Base-by-base conservation (phyloP, 1,140 invertebrate genomes). In the Antheraea mylitta region DNA sequence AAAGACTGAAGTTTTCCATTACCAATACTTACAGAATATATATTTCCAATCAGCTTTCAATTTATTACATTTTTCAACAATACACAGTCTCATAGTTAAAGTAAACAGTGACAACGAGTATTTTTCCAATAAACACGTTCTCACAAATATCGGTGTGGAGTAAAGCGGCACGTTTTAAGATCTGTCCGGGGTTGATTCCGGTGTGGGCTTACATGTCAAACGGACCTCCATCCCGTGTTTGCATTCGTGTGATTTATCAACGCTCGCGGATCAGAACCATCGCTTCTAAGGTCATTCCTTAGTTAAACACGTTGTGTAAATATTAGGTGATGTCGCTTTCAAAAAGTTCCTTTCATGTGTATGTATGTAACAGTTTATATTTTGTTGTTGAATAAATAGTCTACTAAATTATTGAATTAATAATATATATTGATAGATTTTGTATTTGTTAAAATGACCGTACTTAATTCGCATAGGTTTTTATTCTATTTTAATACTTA, bases 171-270 rank as follows among this genome's bases (percentile, higher is more conserved):
- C 67, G 67, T 72, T 73, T 68, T 70, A 60, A 66, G 70, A 74
- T 73, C 60, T 67, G 62, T 68, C 48, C 13, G 66, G 69, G 65
- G 64, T 67, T 58, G 38, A 48, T 67, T 60, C 38, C 64, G 58
- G 74, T 76, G 72, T 74, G 73, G 72, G 74, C 68, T 80, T 76
- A 76, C 71, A 81, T 66, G 64, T 67, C 74, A 78, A 79, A 80
- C 78, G 78, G 61, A 69, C 67, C 70, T 66, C 70, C 62, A 68
- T 58, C 66, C 64, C 53, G 9, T 87, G 80, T 89, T 89, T 87
- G 78, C 69, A 76, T 85, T 81, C 86, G 86, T 89, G 86, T 82
- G 77, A 86, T 87, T 83, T 84, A 87, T 83, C 78, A 75, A 77
- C 76, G 68, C 65, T 70, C 64, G 70, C 72, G 82, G 86, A 87